Conservation (phyloP, 1,140 invertebrate species). For the Leucophenga varia region DNA sequence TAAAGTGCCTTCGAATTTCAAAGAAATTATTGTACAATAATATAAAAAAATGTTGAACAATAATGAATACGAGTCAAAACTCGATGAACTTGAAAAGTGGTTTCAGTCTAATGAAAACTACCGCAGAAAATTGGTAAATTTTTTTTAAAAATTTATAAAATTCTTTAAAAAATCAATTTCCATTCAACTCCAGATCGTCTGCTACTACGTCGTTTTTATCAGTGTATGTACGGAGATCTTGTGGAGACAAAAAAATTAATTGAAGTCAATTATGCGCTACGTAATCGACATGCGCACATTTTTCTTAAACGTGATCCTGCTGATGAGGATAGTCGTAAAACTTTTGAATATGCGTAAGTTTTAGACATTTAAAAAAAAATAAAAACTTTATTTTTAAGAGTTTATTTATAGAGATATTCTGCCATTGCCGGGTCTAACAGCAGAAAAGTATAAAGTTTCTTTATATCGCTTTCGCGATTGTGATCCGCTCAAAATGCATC, state of each 20-base stretch:
- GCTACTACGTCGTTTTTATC: slow-evolving; percentile 45
- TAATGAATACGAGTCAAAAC: too few relatives aligned
- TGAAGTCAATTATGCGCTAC: slow-evolving; percentile 66
- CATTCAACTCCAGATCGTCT: slow-evolving; percentile 30
- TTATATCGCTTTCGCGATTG: slow-evolving; percentile 64
- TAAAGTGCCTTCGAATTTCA: too few relatives aligned
- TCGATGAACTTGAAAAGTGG: slow-evolving; percentile 37
- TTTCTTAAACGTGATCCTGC: slow-evolving; percentile 66
- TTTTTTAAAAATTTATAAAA: slow-evolving; percentile 3
- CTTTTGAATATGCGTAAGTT: slow-evolving; percentile 49
- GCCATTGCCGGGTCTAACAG: slow-evolving; percentile 61
- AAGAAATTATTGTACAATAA: too few relatives aligned
- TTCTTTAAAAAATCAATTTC: slow-evolving; percentile 4
- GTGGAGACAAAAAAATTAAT: slow-evolving; percentile 65
- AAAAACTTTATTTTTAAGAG: not conserved
- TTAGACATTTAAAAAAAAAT: too few relatives aligned
- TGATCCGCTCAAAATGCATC: slow-evolving; percentile 65
- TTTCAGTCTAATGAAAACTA: slow-evolving; percentile 38
- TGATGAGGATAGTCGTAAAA: slow-evolving; percentile 38
- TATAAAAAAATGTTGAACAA: too few relatives aligned
- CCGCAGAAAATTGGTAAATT: slow-evolving; percentile 47
- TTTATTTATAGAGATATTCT: slow-evolving; percentile 62
- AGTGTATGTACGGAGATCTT: slow-evolving; percentile 59
- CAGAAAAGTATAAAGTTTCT: slow-evolving; percentile 62
- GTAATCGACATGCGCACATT: slow-evolving; percentile 66